Base-by-base conservation (phyloP, 1,140 invertebrate species). In the Riptortus pedestris region DNA sequence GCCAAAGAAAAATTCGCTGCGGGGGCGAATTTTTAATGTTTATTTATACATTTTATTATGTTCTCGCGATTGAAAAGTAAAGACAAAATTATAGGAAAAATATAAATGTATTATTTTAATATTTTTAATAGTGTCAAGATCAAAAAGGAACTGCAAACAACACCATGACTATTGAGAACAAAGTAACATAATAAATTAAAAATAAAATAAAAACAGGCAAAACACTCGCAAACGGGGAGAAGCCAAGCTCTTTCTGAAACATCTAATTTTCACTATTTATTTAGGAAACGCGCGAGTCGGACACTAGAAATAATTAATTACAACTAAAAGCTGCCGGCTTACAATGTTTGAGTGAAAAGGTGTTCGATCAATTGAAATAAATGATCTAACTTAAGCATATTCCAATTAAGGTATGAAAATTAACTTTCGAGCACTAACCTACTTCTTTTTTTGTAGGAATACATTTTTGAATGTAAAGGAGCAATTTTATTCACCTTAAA, bases 151-250 rank as follows among this genome's bases (percentile, higher is more conserved):
- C 29, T 38, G 48, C 45, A 63, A 51, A 63, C 62, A 63, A 61
- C 60, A 61, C 60, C 60, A 61, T 61, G 31, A n/a, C 60, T 47
- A 61, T 45, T 52, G 48, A 52, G 48, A 52, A 52, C 48, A 48
- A 48, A 48, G 7, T 48, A 48, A 48, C 22, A 52, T 12, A 11
- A 52, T 20, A 18, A 52, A 9, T 22, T 52, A 22, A 52, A 52
- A 52, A 52, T 22, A 52, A 52, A 52, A 52, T 20, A 52, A 52
- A 65, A 61, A 47, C 55, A 47, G 55, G 2, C 26, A 65, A 65
- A 24, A 48, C 64, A 65, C 66, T 55, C 62, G 57, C 66, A 67
- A 64, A 67, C 64, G 62, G 64, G 60, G 48, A 52, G 20, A 52
- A 52, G n/a, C 48, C 48, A 52, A 52, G 48, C 48, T 52, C 48